phyloP scores from a whole-genome alignment of 2,113 vertebrate genomes.

The Sterrhoptilus dennistouni region DNA sequence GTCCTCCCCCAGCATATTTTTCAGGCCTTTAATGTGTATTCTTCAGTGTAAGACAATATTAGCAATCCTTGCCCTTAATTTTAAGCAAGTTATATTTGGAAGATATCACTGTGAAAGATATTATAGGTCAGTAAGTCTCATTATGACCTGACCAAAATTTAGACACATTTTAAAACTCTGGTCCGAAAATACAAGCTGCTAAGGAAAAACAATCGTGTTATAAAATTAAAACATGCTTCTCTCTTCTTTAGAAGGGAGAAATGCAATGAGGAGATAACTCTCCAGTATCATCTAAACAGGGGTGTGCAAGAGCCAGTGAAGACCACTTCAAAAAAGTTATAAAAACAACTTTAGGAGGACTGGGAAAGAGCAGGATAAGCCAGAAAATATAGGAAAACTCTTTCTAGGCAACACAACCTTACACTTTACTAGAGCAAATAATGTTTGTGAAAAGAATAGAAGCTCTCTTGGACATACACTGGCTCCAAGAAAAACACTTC shows the following conservation, averaged over 20 bases:
- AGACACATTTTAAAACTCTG: neutral
- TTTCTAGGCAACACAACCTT: neutral
- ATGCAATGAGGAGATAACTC: neutral
- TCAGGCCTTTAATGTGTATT: neutral
- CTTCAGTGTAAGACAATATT: neutral
- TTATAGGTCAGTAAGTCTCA: neutral
- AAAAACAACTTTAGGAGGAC: neutral
- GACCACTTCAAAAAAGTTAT: neutral
- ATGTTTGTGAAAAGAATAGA: neutral
- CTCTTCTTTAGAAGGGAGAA: neutral
- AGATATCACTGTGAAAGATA: neutral
- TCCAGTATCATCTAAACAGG: neutral
- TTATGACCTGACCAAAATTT: neutral
- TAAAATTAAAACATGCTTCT: neutral
- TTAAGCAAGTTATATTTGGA: neutral
- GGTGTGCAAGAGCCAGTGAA: neutral
- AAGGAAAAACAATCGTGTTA: neutral
- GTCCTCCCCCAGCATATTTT: neutral
- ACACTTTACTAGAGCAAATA: neutral
- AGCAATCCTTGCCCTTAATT: neutral
- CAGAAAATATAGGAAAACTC: neutral
- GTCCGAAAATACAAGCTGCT: neutral
- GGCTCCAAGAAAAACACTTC: neutral
- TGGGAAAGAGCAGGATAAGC: neutral
- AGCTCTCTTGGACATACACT: neutral